phyloP scores from a whole-genome alignment of 2,888 invertebrate genomes.

The Auanema sp. region DNA sequence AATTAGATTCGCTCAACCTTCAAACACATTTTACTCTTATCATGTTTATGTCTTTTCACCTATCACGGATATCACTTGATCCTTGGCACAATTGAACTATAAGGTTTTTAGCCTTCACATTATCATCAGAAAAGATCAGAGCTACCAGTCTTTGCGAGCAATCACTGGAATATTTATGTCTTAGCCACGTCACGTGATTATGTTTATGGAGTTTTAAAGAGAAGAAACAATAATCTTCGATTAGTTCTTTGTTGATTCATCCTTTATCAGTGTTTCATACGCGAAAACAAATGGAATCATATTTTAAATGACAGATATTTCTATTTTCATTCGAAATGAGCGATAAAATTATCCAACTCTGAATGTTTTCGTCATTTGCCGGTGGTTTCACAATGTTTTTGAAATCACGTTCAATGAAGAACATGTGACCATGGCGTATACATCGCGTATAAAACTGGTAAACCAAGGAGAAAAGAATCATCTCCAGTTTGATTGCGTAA shows the following conservation, averaged over 20 bases:
- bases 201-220: too few relatives aligned
- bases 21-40: background rate
- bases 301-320: background rate
- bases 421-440: background rate
- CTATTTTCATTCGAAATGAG: background rate
- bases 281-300: background rate
- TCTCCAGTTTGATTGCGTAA: background rate
- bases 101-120: constrained; percentile 9
- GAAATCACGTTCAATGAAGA: background rate
- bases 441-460: background rate
- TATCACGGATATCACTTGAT: constrained; percentile 14
- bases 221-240: background rate
- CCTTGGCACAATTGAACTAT: constrained; percentile 14
- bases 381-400: background rate
- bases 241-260: background rate
- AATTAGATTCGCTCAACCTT: constrained; percentile 16
- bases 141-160: constrained; percentile 10
- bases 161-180: constrained; percentile 18
- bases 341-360: too few relatives aligned
- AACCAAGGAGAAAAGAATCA: too few relatives aligned
- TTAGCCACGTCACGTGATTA: background rate
- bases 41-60: constrained; percentile 2
- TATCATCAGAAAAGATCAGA: constrained; percentile 9
- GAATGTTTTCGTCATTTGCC: background rate
- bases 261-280: background rate